These are phyloP conservation scores for Pongo abelii DNA, from an alignment of 2,113 vertebrate species.

Conservation along the genomic window DNA sequence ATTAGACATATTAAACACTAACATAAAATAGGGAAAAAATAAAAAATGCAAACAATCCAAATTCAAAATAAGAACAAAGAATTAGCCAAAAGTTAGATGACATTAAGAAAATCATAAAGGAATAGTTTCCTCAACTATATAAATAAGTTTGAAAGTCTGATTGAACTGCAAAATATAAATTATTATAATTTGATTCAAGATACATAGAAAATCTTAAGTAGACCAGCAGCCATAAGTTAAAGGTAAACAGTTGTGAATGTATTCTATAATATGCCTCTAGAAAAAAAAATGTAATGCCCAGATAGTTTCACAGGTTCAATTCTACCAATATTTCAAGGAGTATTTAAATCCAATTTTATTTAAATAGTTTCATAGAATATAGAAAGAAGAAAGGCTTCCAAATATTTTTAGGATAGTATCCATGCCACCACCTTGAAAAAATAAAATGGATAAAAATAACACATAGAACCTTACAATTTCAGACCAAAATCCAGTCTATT, in stretches of 20 bases:
- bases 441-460: background rate
- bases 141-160: background rate
- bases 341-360: background rate
- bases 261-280: background rate
- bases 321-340: background rate
- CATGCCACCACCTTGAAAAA: background rate
- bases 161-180: background rate
- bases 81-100: background rate
- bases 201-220: slow-evolving; percentile 10
- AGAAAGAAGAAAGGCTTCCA: background rate
- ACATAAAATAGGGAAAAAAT: background rate
- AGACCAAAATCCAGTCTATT: background rate
- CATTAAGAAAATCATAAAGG: background rate
- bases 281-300: background rate
- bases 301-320: background rate
- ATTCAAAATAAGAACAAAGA: background rate
- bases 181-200: background rate
- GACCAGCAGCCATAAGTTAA: background rate
- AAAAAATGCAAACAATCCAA: background rate
- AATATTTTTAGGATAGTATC: background rate
- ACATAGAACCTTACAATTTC: background rate
- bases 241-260: background rate
- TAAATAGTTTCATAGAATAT: background rate
- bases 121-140: background rate
- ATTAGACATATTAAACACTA: background rate